Percentiles rank a stretch among this genome's conserved stretches.
Evolutionary conservation across 1,140 invertebrate genomes (phyloP).

Genomic region (Drosophila rufa): DNA sequence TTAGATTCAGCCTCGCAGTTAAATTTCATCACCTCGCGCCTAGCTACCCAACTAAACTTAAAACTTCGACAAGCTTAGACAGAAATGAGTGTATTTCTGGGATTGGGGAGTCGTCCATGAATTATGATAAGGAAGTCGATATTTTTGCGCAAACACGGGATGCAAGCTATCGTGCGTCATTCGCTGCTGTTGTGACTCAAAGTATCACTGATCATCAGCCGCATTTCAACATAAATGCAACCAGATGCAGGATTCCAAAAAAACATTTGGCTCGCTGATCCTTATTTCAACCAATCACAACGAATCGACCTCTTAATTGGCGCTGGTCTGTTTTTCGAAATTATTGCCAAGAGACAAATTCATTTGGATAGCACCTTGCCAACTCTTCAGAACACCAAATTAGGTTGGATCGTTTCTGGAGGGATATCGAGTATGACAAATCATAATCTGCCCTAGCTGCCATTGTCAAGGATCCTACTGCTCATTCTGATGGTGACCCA

Average conservation of each 20-base stretch:
- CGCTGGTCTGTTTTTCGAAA: not conserved
- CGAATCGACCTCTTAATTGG: not conserved
- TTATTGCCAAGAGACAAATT: not conserved
- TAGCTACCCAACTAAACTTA: too few species aligned
- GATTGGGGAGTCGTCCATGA: too few species aligned
- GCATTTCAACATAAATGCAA: too few species aligned
- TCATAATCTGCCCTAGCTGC: not conserved
- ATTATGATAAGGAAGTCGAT: too few species aligned
- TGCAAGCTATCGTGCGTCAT: too few species aligned
- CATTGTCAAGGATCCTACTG: not conserved
- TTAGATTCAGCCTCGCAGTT: too few species aligned
- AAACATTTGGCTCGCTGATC: too few species aligned
- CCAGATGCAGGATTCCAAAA: too few species aligned
- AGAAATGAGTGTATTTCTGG: not conserved
- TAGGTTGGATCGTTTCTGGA: not conserved
- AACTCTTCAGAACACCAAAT: not conserved
- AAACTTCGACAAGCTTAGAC: not conserved
- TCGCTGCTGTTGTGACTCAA: too few species aligned
- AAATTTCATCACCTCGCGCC: too few species aligned
- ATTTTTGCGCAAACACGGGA: too few species aligned
- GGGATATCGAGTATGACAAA: not conserved
- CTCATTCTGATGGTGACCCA: slow-evolving; percentile 1
- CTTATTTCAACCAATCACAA: not conserved
- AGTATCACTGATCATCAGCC: too few species aligned
- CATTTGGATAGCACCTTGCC: not conserved